These are phyloP conservation scores for Deilephila elpenor DNA, from an alignment of 2,888 invertebrate species.

Conservation along the genomic window DNA sequence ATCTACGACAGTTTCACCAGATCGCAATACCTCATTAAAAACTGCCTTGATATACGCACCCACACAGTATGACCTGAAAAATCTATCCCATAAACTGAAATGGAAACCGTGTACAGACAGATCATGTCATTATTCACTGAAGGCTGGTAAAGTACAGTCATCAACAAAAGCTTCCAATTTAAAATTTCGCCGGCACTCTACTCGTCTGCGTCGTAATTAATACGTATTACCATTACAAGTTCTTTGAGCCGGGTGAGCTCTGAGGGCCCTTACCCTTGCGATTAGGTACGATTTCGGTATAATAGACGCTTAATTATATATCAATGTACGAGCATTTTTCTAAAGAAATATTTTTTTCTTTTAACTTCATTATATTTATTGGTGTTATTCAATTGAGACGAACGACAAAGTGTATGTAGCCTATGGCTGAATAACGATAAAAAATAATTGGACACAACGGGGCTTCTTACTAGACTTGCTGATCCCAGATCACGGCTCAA, in stretches of 20 bases:
- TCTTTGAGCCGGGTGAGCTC: conserved; percentile 1
- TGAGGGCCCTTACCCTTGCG: neutral
- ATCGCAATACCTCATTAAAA: too few species aligned
- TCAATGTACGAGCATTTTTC: neutral
- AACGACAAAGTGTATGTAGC: too few species aligned
- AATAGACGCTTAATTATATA: neutral
- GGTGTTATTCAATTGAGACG: too few species aligned
- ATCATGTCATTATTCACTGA: neutral
- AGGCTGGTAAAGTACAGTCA: neutral
- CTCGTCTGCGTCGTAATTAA: neutral
- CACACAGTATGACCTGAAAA: neutral
- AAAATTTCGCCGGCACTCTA: neutral
- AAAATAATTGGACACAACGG: too few species aligned
- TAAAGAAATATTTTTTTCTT: too few species aligned
- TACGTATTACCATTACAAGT: conserved; percentile 19
- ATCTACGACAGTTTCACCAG: too few species aligned
- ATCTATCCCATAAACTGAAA: neutral
- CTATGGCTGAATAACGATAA: too few species aligned
- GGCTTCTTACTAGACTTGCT: too few species aligned
- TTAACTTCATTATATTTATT: too few species aligned
- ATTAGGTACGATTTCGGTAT: conserved; percentile 8
- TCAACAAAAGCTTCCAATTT: neutral
- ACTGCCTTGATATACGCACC: too few species aligned
- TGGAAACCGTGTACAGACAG: neutral
- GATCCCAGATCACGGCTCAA: too few species aligned